Base-by-base conservation (phyloP, 2,113 vertebrate species). In the Upupa epops region DNA sequence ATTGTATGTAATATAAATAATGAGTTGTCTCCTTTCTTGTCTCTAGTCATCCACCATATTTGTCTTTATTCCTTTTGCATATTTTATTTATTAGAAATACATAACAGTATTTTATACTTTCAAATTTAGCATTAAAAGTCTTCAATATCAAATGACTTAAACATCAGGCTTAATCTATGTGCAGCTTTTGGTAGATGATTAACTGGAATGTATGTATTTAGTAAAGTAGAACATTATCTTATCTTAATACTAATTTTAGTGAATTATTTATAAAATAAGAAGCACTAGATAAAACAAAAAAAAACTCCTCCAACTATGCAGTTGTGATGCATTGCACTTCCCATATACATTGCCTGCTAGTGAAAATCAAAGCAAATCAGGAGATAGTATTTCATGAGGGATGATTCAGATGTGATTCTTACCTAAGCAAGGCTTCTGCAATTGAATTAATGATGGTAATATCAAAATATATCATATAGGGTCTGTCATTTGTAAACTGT, bases 401-500 rank as follows among this genome's bases (percentile, higher is more conserved):
- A 74, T 10, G 13, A 79, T 65, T 86, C 48, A 65, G 26, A 65
- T 34, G 68, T 17, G 29, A 54, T 71, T 82, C 26, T 74, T 93
- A 92, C 42, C 17, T 54, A 59, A 15, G 25, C 24, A 70, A 70
- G 37, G 8, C 74, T 80, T 79, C 34, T 16, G 15, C 56, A 51
- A 68, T 40, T 80, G 56, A 64, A 68, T 90, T 94, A 83, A 80
- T 71, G 28, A 72, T 56, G n/a, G n/a, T 22, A 61, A 63, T 81
- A 90, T 86, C 29, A 86, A 83, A 88, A 71, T 68, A 86, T 86
- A 92, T 88, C 86, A 45, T 87, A 80, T 11, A 73, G 42, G 37
- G 59, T 73, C 66, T 94, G 72, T 85, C 85, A 88, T 75, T 71
- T 83, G 32, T 72, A 91, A 93, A 58, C 36, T 82, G 29, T 91